Base-by-base conservation (phyloP, 2,113 vertebrate species). In the Bufo gargarizans region DNA sequence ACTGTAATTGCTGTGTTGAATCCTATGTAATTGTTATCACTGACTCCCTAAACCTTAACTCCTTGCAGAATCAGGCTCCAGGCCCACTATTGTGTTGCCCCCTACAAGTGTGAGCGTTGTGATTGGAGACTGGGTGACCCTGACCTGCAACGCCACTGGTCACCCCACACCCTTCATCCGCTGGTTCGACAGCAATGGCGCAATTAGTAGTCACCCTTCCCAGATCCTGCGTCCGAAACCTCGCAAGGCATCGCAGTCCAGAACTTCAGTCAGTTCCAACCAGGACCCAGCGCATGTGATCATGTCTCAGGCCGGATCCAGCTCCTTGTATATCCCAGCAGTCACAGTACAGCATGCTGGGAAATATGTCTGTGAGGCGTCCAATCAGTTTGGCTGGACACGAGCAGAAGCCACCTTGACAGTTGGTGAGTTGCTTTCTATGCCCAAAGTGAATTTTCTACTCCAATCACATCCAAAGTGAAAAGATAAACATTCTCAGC, bases 91-190 rank as follows among this genome's bases (percentile, higher is more conserved):
- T 86, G 77, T 93, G 45, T 94, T 92, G 0, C 63, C 90, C 0
- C 95, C 94, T 17, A 59, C 77, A 3, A 95, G 91, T 17, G 10
- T 87, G n/a, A 82, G 90, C 0, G 94, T 92, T 89, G 53, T 58
- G 0, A 90, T 88, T 0, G 96, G 95, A 0, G 91, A 90, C 72
- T 90, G 91, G 0, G 89, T 94, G 0, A 94, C 90, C 0, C 77
- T 97, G 81, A 93, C 92, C 74, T 96, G 95, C 89, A 95, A 93
- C 0, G 95, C 95, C 90, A 93, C 92, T 0, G 96, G 95, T 6
- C 85, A 92, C 0, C 94, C 95, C 0, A 1, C 88, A 9, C 95
- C 95, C 0, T 3, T 79, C 55, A 93, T 95, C 63, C 94, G 86
- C 16, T 96, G 95, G 95, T 94, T 95, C 22, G 89, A 95, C 87